A percentile compares a stretch with the other conserved stretches of the same genome.
Conservation (phyloP, 2,888 invertebrate genomes). For the Tubulanus polymorphus region DNA sequence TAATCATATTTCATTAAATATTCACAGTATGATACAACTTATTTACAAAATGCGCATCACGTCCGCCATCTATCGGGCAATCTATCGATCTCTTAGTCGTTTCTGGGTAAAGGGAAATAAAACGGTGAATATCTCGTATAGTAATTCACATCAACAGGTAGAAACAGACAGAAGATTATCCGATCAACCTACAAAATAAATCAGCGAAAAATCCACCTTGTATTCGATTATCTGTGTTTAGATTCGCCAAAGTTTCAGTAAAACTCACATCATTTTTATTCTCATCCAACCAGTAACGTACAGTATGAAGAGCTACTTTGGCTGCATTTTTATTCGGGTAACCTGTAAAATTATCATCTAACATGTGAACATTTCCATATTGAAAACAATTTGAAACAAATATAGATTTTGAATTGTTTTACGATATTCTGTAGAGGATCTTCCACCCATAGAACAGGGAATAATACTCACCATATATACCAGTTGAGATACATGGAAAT, state of each 20-base stretch:
- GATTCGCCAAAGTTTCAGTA: no score
- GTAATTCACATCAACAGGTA: slow-evolving; percentile 67
- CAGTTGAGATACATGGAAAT: slow-evolving; percentile 87
- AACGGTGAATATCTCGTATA: slow-evolving; percentile 69
- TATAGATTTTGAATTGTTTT: background rate
- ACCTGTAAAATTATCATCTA: slow-evolving; percentile 53
- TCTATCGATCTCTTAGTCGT: no score
- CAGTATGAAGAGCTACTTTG: slow-evolving; percentile 66
- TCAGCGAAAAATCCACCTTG: no score
- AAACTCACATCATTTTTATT: slow-evolving; percentile 25
- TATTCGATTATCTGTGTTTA: no score
- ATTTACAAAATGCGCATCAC: no score
- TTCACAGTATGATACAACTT: no score
- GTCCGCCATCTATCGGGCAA: no score
- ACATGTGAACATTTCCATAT: background rate
- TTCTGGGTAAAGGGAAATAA: slow-evolving; percentile 71
- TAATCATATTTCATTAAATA: no score
- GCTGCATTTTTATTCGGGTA: slow-evolving; percentile 78
- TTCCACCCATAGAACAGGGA: background rate
- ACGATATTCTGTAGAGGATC: background rate
- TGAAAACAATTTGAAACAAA: slow-evolving; percentile 6
- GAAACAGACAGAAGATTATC: slow-evolving; percentile 76
- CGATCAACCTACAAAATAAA: slow-evolving; percentile 62
- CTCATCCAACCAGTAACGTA: slow-evolving; percentile 64
- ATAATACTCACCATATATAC: slow-evolving; percentile 66